Percentiles rank a stretch among this genome's conserved stretches.
These are phyloP conservation scores for Mixornis gularis DNA, from an alignment of 2,113 vertebrate species.

Conservation along the genomic window DNA sequence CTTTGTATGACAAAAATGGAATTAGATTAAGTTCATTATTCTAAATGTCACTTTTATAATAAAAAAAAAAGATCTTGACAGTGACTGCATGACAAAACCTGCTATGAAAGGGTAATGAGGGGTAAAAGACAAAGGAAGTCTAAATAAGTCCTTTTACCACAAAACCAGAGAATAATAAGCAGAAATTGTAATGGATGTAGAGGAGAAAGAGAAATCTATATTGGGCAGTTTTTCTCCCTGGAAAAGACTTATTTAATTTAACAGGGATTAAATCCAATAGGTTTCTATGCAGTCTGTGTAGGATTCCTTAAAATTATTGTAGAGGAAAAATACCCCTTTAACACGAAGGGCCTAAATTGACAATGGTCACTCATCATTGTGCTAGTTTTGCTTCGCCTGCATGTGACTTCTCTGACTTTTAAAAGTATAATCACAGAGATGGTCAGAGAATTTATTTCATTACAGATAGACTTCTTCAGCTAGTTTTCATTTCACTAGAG, in stretches of 20 bases:
- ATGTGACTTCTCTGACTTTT: background rate
- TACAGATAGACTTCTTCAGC: background rate
- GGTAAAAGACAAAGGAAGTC: constrained; percentile 18
- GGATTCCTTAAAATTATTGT: background rate
- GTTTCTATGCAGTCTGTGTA: background rate
- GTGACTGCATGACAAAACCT: constrained; percentile 21
- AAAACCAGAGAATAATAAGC: background rate
- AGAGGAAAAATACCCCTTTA: background rate
- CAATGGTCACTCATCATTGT: background rate
- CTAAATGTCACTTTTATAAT: constrained; percentile 34
- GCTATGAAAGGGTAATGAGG: background rate
- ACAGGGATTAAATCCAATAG: background rate
- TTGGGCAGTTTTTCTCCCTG: background rate
- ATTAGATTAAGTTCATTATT: constrained; percentile 21
- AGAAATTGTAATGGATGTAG: background rate
- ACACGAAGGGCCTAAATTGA: background rate
- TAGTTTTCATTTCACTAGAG: background rate
- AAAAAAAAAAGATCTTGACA: background rate
- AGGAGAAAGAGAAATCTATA: background rate
- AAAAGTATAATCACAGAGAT: background rate
- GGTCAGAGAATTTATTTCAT: background rate
- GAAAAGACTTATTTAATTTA: background rate
- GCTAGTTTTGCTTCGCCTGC: background rate
- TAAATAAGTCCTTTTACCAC: constrained; percentile 13
- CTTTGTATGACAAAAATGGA: constrained; percentile 2